Conservation (phyloP, 2,113 vertebrate species). For the Uria lomvia region DNA sequence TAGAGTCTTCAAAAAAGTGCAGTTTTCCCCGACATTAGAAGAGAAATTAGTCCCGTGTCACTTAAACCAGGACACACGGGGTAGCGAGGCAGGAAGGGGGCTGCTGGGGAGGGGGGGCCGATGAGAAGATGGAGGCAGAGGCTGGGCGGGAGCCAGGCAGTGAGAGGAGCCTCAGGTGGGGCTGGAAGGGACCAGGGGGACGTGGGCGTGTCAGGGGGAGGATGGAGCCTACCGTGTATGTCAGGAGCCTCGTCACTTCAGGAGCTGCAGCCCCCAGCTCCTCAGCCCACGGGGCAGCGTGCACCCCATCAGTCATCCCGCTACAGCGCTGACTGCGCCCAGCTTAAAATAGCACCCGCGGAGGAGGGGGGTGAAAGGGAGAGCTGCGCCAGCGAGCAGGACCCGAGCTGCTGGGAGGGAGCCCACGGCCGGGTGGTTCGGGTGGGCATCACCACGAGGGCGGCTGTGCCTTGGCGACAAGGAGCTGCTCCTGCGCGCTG, state of each 20-base stretch:
- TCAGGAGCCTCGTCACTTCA: background rate
- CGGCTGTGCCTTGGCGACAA: background rate
- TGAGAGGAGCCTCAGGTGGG: background rate
- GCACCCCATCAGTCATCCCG: background rate
- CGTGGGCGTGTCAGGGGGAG: fast-evolving
- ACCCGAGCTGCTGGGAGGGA: background rate
- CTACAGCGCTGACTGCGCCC: background rate
- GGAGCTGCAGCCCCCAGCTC: background rate
- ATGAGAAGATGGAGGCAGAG: background rate
- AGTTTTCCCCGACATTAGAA: background rate
- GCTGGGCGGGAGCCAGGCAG: fast-evolving
- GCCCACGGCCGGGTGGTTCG: background rate
- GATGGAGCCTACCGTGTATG: fast-evolving
- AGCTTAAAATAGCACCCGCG: background rate
- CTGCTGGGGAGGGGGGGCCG: background rate
- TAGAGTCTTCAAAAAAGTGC: background rate
- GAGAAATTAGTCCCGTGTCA: background rate
- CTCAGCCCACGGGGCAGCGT: background rate
- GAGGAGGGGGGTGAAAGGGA: background rate
- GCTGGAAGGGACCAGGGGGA: background rate
- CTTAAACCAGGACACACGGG: background rate
- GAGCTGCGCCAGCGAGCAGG: background rate
- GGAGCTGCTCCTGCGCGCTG: fast-evolving
- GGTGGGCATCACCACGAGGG: background rate
- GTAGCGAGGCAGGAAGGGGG: background rate